These are phyloP conservation scores for Cotesia chilonis DNA, from an alignment of 1,140 invertebrate species.

Conservation along the genomic window DNA sequence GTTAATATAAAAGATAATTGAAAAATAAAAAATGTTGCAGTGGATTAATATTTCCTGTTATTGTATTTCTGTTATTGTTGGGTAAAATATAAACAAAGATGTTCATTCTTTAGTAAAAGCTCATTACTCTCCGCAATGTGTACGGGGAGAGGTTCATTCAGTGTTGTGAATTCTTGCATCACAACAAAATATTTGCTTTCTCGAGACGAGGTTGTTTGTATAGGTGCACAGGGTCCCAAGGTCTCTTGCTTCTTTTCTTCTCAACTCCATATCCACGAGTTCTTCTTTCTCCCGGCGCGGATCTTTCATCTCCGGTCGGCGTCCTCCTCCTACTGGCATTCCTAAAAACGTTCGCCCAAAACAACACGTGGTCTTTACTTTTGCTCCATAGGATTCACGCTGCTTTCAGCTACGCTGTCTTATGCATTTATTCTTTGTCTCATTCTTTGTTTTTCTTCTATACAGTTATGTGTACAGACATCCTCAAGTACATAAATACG, in stretches of 20 bases:
- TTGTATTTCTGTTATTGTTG: background rate
- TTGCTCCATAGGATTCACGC: background rate
- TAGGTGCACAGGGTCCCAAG: conserved; percentile 54
- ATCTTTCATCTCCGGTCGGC: conserved; percentile 50
- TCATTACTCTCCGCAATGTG: conserved; percentile 24
- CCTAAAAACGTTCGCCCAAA: conserved; percentile 53
- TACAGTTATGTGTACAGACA: background rate
- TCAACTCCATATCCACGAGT: conserved; percentile 23
- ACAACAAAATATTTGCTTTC: conserved; percentile 63
- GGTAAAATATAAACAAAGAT: conserved; percentile 21
- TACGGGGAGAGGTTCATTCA: conserved; percentile 19
- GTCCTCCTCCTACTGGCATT: conserved; percentile 47
- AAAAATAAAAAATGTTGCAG: background rate
- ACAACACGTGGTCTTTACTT: conserved; percentile 51
- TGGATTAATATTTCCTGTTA: conserved; percentile 3
- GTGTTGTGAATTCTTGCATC: conserved; percentile 59
- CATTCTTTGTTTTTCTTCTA: conserved; percentile 6
- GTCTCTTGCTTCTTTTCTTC: conserved; percentile 41
- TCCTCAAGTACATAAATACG: too few species aligned
- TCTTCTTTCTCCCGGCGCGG: conserved; percentile 46
- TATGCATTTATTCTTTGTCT: conserved; percentile 16
- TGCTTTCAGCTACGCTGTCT: conserved; percentile 18
- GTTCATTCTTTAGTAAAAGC: conserved; percentile 32
- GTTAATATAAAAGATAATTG: background rate
- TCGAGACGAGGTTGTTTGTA: conserved; percentile 53